These are phyloP conservation scores for Penaeus monodon DNA, from an alignment of 2,888 invertebrate genomes.

Conservation along the genomic window DNA sequence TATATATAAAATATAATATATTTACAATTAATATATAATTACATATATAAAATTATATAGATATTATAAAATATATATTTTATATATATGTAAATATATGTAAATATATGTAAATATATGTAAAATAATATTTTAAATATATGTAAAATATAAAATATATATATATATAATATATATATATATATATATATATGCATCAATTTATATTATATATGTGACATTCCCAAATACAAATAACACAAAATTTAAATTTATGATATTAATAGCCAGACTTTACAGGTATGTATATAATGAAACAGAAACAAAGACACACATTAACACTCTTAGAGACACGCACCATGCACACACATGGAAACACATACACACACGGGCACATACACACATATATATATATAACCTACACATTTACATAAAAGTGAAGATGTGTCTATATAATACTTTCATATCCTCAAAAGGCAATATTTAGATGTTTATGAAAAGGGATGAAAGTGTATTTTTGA, in stretches of 20 bases:
- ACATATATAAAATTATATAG: too few relatives aligned
- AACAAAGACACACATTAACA: too few relatives aligned
- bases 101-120: too few relatives aligned
- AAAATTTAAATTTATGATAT: not conserved
- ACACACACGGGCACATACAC: not conserved
- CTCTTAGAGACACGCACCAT: not conserved
- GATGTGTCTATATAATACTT: not conserved
- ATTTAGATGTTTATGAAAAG: conserved; percentile 1
- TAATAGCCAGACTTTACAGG: too few relatives aligned
- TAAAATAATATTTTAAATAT: too few relatives aligned
- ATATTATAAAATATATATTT: too few relatives aligned
- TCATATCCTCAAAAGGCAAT: not conserved
- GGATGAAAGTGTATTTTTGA: not conserved
- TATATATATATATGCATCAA: too few relatives aligned
- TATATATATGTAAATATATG: too few relatives aligned
- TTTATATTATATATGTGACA: not conserved
- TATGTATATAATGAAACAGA: not conserved
- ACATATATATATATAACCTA: conserved; percentile 2
- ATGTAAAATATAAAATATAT: too few relatives aligned
- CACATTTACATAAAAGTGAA: not conserved
- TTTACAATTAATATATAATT: too few relatives aligned
- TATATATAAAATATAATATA: too few relatives aligned
- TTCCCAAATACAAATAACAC: not conserved
- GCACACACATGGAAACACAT: not conserved
- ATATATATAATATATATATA: too few relatives aligned